Evolutionary conservation across 2,113 vertebrate species (phyloP).

Genomic region (Labeo catla): DNA sequence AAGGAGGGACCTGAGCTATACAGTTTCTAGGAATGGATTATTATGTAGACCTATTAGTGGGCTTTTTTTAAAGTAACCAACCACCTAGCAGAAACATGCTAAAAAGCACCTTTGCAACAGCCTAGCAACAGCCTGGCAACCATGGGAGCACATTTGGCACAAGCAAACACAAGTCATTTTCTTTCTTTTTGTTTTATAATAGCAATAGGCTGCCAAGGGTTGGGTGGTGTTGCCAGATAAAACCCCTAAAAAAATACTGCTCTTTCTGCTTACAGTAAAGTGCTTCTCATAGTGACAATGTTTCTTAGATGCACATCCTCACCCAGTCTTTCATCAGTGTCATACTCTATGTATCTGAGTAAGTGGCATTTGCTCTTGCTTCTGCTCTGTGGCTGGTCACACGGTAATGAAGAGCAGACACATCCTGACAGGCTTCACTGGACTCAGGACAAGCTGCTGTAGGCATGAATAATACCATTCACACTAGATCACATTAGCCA

Average conservation of each 20-base stretch:
- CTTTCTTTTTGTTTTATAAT: not conserved
- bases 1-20: not conserved
- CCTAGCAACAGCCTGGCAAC: not conserved
- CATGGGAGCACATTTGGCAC: not conserved
- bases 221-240: not conserved
- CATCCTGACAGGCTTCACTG: slow-evolving; percentile 41
- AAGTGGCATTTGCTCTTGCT: slow-evolving; percentile 34
- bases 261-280: not conserved
- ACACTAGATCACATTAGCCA: slow-evolving; percentile 28
- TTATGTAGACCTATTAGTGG: not conserved
- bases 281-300: not conserved
- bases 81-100: not conserved
- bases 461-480: slow-evolving; percentile 20
- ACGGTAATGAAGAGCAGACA: slow-evolving; percentile 47
- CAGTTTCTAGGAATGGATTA: not conserved
- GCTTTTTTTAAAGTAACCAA: not conserved
- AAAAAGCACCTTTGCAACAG: slow-evolving; percentile 1
- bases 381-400: slow-evolving; percentile 30
- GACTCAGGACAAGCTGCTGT: slow-evolving; percentile 26
- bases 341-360: slow-evolving; percentile 34
- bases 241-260: not conserved
- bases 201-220: not conserved
- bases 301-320: slow-evolving; percentile 18
- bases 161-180: not conserved
- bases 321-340: slow-evolving; percentile 20